Evolutionary conservation across 2,888 invertebrate species (phyloP), one percentile per base, ranked within the genome.

Genomic region (Drosophila pullipes): DNA sequence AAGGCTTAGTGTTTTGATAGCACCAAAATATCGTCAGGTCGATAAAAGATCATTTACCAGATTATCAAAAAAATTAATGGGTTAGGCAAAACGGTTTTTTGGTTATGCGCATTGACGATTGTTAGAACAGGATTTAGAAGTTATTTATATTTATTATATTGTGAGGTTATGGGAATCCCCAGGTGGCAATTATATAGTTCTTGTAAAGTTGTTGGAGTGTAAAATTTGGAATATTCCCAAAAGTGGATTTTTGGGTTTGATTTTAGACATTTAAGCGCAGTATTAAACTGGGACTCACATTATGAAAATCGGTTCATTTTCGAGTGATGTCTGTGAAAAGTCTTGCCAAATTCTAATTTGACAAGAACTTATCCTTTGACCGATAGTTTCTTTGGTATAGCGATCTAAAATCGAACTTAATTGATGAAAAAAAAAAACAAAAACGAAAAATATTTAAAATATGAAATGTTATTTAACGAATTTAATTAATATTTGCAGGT

Each of bases 401-500:
- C 22, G 3, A n/a, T 44, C 44, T 44, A 44, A n/a, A 44, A 44
- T n/a, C n/a, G 1, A 13, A 44, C 44, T 22, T 44, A 13, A 13
- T 13, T 7, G 13, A 22, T 16, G 37, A 16, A 16, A 35, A 22
- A 13, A 47, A 22, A 47, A 44, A 6, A 6, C 25, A 25, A 7
- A 37, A 47, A 44, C 13, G 3, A 7, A 16, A 16, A 37, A 35
- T 44, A 44, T 22, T 44, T 44, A 44, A 11, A 6, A 44, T 44
- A 13, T 7, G 13, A 44, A 7, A 47, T 22, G 4, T 16, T 16
- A 47, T 16, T 25, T 47, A 25, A 16, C 16, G 16, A 47, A 4
- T 16, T 16, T 22, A 16, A 22, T 47, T 33, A 25, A 4, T 11
- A 16, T 64, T 65, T 61, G 35, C 47, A 90, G 90, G 67, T 91